Base-by-base conservation (phyloP, 2,888 invertebrate genomes). In the Lottia gigantea region DNA sequence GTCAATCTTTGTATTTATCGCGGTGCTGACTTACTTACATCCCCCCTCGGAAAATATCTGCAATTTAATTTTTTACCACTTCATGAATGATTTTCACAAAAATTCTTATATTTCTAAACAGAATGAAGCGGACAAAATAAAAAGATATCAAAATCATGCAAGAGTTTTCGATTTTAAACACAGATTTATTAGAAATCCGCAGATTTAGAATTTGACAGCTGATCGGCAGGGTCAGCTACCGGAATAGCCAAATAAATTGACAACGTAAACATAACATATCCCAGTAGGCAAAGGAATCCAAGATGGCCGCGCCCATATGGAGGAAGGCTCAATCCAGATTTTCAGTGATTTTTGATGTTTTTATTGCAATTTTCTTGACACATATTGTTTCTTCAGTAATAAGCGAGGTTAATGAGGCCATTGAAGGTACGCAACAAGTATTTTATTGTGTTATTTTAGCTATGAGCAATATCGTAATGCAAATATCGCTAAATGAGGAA, bases 291-390 rank as follows among this genome's bases (percentile, higher is more conserved):
- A 14, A 23, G 12, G 2, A 46, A 49, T 55, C 45, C 65, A 80
- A 80, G 62, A 82, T 82, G 82, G 76, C 79, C 74, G 78, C 81
- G 71, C 67, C 80, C 81, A 75, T 71, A 64, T 15, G 11, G 4
- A 26, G 46, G 14, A 66, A 40, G 11, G 16, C 62, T 15, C 15
- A 64, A 14, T 15, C 47, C 23, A 46, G 23, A 14, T 23, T 71
- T 15, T 47, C 66, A 16, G 63, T 40, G 25, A 25, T 68, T 31
- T 25, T 72, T 4, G 76, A 74, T 61, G n/a, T 72, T 45, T 19
- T 74, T 11, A 66, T 65, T 26, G 64, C 71, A 14, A 19, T 72
- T 46, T 71, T 71, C 25, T 46, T 74, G 16, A 45, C 71, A 49
- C 73, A 74, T 64, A 19, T 74, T 16, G 45, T 73, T 64, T 46